These are phyloP conservation scores for Gopherus flavomarginatus DNA, from an alignment of 2,113 vertebrate species.

Conservation along the genomic window DNA sequence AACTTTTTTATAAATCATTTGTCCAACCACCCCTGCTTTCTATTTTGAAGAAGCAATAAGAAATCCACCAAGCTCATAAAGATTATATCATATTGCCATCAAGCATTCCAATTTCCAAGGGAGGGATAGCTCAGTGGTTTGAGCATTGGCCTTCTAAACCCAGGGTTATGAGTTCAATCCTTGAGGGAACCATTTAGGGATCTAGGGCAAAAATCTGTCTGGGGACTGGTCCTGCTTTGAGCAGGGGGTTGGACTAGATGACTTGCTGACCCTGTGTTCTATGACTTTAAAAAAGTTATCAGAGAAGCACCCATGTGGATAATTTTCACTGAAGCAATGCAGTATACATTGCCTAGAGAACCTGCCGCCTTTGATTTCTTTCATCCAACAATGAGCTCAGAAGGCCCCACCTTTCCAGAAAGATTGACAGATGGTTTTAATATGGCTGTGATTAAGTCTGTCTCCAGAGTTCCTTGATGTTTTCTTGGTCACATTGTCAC, in stretches of 20 bases:
- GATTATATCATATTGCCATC: not conserved
- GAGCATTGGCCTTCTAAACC: too few species aligned
- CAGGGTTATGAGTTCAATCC: too few species aligned
- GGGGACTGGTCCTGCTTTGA: too few species aligned
- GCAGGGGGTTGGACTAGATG: too few species aligned
- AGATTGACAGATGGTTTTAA: not conserved
- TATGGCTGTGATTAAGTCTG: slow-evolving; percentile 6
- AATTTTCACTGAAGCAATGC: slow-evolving; percentile 1
- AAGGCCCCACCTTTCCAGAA: not conserved
- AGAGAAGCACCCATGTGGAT: not conserved
- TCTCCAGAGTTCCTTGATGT: slow-evolving; percentile 19
- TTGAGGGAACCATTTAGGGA: too few species aligned
- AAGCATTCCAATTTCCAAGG: not conserved
- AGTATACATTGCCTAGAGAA: not conserved
- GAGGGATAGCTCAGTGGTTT: too few species aligned
- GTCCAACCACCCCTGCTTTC: accelerated
- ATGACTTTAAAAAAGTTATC: not conserved
- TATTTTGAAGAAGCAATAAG: not conserved
- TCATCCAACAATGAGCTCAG: not conserved
- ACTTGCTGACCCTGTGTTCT: too few species aligned
- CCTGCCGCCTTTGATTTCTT: slow-evolving; percentile 19
- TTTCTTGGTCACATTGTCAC: slow-evolving; percentile 37
- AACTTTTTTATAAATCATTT: not conserved
- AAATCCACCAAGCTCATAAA: not conserved
- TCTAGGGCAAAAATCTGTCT: too few species aligned